Percentiles rank a stretch among this genome's conserved stretches.
phyloP scores from a whole-genome alignment of 1,140 invertebrate species.

The Calliopsis andreniformis region DNA sequence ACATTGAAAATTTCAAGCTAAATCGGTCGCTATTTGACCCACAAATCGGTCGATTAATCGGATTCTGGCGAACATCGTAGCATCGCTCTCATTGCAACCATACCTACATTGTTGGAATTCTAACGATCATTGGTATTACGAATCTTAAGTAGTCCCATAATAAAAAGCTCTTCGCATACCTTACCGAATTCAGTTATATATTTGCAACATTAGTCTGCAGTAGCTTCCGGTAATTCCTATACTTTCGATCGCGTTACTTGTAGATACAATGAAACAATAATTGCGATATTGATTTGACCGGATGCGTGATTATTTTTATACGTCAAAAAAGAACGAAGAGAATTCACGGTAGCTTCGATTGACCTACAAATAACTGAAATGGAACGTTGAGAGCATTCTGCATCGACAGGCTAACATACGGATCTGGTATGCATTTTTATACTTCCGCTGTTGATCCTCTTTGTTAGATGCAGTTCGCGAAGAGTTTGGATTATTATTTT shows the following conservation, averaged over 20 bases:
- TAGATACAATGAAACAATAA: background rate
- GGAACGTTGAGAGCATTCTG: background rate
- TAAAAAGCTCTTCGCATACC: no score
- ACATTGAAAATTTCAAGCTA: background rate
- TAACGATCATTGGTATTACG: background rate
- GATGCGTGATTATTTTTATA: background rate
- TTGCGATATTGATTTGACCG: background rate
- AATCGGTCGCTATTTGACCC: background rate
- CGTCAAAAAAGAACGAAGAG: background rate
- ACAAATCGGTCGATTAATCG: background rate
- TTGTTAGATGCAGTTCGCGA: background rate
- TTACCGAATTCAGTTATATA: no score
- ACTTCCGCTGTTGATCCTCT: background rate
- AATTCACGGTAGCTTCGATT: background rate
- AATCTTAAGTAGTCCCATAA: no score
- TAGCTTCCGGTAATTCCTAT: no score
- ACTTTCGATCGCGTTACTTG: background rate
- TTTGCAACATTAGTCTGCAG: no score
- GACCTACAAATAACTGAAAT: slow-evolving; percentile 34
- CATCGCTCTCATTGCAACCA: slow-evolving; percentile 15
- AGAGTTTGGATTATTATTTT: background rate
- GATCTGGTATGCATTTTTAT: background rate
- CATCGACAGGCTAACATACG: background rate
- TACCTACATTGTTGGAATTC: slow-evolving; percentile 25
- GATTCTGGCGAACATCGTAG: slow-evolving; percentile 22